Evolutionary conservation across 2,888 invertebrate genomes (phyloP).

Genomic region (Dorcus hopei): DNA sequence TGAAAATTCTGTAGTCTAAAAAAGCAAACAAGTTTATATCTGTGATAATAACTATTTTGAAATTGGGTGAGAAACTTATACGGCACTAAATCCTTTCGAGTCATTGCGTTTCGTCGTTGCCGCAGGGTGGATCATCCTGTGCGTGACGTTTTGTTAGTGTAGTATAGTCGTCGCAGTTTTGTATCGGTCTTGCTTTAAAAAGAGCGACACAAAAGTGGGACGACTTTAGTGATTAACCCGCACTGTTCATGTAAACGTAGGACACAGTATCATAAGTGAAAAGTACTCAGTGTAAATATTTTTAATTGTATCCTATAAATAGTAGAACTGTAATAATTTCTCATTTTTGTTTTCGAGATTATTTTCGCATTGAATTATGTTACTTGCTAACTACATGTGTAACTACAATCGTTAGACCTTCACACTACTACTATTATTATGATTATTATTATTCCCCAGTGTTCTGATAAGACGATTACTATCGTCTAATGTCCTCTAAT

Average conservation of each 20-base stretch:
- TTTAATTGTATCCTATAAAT: constrained; percentile 7
- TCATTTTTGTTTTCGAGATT: constrained; percentile 13
- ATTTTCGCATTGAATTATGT: constrained; percentile 5
- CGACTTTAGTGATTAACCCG: not conserved
- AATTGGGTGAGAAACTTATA: not conserved
- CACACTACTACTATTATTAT: not conserved
- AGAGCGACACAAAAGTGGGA: no score
- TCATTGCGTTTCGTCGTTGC: not conserved
- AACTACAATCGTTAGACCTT: constrained; percentile 18
- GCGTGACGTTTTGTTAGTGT: no score
- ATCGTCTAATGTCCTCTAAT: no score
- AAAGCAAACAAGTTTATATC: not conserved
- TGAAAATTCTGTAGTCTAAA: not conserved
- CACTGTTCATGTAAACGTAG: constrained; percentile 1
- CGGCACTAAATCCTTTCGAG: not conserved
- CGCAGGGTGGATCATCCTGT: no score
- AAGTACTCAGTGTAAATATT: constrained; percentile 16
- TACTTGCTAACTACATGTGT: constrained; percentile 17
- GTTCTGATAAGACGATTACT: no score
- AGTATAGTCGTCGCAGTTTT: no score
- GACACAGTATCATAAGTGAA: constrained; percentile 2
- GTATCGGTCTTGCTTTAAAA: no score
- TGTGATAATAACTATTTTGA: not conserved
- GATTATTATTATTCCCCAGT: no score
- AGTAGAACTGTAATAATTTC: constrained; percentile 7